These are phyloP conservation scores for Cynocephalus volans DNA, from an alignment of 2,113 vertebrate genomes.

Conservation along the genomic window DNA sequence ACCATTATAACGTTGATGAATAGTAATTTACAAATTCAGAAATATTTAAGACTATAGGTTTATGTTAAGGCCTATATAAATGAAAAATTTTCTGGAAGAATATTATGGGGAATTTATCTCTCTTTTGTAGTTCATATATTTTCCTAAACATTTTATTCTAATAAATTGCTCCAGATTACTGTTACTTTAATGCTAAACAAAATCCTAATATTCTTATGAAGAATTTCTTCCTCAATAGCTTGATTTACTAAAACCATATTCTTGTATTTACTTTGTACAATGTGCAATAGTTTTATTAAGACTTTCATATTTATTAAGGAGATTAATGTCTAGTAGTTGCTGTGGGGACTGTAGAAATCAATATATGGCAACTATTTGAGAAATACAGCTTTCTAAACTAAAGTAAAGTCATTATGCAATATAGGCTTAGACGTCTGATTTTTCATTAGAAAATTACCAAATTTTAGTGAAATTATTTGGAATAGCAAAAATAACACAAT, in stretches of 20 bases:
- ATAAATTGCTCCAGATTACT: slow-evolving; percentile 20
- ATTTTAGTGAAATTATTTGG: slow-evolving; percentile 35
- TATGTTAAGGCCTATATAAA: neutral
- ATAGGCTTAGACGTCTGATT: slow-evolving; percentile 45
- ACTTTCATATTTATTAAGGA: slow-evolving; percentile 85
- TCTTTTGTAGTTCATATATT: slow-evolving; percentile 25
- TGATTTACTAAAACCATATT: neutral
- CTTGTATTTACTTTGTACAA: slow-evolving; percentile 75
- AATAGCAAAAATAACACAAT: neutral
- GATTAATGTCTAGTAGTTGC: slow-evolving; percentile 80
- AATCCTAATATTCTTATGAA: neutral
- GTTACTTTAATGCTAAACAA: neutral
- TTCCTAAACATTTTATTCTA: neutral
- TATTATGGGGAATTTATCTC: neutral
- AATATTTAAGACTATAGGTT: neutral
- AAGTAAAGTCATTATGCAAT: neutral
- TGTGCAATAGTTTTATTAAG: slow-evolving; percentile 41
- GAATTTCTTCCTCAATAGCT: neutral
- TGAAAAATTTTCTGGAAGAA: neutral
- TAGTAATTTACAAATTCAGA: neutral
- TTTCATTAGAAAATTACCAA: slow-evolving; percentile 18
- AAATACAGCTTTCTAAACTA: slow-evolving; percentile 62
- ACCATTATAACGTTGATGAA: neutral
- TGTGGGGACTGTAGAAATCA: slow-evolving; percentile 65
- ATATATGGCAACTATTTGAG: slow-evolving; percentile 53